phyloP scores from a whole-genome alignment of 2,113 vertebrate species.

The Sebastes schlegelii region DNA sequence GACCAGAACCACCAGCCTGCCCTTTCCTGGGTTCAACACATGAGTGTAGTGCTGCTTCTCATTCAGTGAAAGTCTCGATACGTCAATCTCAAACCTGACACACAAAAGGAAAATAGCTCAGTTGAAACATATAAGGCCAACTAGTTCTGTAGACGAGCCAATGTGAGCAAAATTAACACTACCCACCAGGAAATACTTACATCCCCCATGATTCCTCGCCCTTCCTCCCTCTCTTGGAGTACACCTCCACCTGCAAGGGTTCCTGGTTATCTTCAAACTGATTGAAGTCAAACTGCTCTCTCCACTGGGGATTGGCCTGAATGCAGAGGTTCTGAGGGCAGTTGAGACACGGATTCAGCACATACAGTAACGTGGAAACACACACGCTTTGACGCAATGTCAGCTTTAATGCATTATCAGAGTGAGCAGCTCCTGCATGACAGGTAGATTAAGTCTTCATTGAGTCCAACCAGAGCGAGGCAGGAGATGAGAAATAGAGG shows the following conservation, averaged over 20 bases:
- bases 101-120: conserved; percentile 33
- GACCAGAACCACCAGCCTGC: conserved; percentile 88
- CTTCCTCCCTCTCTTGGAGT: conserved; percentile 92
- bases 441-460: conserved; percentile 79
- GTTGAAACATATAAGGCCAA: conserved; percentile 42
- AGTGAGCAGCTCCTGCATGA: conserved; percentile 70
- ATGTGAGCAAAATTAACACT: conserved; percentile 53
- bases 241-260: conserved; percentile 93
- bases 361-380: conserved; percentile 38
- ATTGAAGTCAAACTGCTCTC: conserved; percentile 98
- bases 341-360: conserved; percentile 59
- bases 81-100: conserved; percentile 90
- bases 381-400: conserved; percentile 45
- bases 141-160: conserved; percentile 21
- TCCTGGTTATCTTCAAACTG: conserved; percentile 96
- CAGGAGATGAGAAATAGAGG: conserved; percentile 65
- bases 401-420: conserved; percentile 74
- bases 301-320: conserved; percentile 97
- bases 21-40: conserved; percentile 80
- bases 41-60: conserved; percentile 88
- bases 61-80: conserved; percentile 82
- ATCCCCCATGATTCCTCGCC: conserved; percentile 91
- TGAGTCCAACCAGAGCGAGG: conserved; percentile 63
- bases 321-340: conserved; percentile 93
- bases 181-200: conserved; percentile 84